Evolutionary conservation across 2,888 invertebrate genomes (phyloP).

Genomic region (Hydropsyche betteni): DNA sequence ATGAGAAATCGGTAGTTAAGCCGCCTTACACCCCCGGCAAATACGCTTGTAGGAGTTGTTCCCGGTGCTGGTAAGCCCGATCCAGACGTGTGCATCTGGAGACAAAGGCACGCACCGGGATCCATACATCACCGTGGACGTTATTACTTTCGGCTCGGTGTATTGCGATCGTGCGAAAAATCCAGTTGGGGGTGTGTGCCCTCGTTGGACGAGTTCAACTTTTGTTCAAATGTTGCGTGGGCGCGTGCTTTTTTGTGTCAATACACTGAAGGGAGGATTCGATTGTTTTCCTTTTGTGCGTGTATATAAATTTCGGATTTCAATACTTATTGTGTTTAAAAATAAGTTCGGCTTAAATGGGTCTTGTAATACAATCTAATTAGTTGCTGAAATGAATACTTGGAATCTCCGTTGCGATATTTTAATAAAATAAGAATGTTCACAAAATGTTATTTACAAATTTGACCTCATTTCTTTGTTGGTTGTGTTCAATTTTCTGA

Average conservation of each 20-base stretch:
- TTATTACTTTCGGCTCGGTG: constrained; percentile 19
- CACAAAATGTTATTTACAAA: too few species aligned
- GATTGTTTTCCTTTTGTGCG: not conserved
- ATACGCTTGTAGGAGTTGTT: not conserved
- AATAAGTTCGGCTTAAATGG: too few species aligned
- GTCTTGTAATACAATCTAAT: too few species aligned
- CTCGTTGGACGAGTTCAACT: too few species aligned
- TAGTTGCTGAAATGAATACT: too few species aligned
- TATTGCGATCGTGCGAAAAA: constrained; percentile 23
- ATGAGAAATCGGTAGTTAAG: constrained; percentile 48
- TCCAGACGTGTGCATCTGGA: constrained; percentile 20
- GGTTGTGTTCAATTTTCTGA: too few species aligned
- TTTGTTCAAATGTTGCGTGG: not conserved
- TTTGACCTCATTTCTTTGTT: too few species aligned
- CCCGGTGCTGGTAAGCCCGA: not conserved
- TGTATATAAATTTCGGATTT: not conserved
- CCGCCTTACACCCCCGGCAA: constrained; percentile 17
- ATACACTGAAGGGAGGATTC: not conserved
- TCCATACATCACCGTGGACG: constrained; percentile 21
- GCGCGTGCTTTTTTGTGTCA: not conserved
- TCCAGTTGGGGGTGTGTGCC: not conserved
- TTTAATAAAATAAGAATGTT: too few species aligned
- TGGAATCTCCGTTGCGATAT: too few species aligned
- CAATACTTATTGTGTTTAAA: too few species aligned
- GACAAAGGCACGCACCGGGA: constrained; percentile 21